phyloP scores from a whole-genome alignment of 2,888 invertebrate species.

The Prosopocoilus inquinatus region DNA sequence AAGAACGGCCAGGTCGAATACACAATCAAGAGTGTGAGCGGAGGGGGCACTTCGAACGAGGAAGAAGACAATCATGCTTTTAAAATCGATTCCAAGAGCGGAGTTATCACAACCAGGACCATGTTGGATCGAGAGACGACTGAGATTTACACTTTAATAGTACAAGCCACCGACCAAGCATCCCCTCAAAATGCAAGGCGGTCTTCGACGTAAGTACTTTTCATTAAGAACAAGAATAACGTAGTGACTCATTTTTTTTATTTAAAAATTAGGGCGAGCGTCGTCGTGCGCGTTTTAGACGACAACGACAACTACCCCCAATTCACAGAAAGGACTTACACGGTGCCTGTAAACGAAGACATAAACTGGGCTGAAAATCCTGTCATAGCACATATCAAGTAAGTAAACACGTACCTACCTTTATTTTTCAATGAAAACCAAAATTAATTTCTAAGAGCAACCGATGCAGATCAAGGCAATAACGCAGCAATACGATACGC shows the following conservation, averaged over 20 bases:
- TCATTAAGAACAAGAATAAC: neutral
- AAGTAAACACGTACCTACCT: constrained; percentile 34
- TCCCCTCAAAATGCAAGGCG: constrained; percentile 73
- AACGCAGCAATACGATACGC: constrained; percentile 93
- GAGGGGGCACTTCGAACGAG: constrained; percentile 58
- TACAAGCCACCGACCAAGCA: constrained; percentile 84
- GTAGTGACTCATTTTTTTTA: neutral
- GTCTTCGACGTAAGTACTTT: constrained; percentile 63
- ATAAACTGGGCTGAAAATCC: constrained; percentile 82
- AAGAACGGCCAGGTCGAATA: constrained; percentile 83
- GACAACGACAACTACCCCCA: constrained; percentile 95
- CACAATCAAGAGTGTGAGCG: constrained; percentile 69
- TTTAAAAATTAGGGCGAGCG: constrained; percentile 61
- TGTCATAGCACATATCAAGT: constrained; percentile 73
- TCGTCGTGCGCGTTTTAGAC: constrained; percentile 79
- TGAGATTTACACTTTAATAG: constrained; percentile 78
- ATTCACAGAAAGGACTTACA: constrained; percentile 86
- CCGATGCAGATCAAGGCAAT: constrained; percentile 87
- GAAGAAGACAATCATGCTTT: constrained; percentile 77
- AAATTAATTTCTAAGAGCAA: constrained; percentile 60
- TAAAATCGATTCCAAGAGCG: constrained; percentile 80
- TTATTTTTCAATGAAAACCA: neutral
- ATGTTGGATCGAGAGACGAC: constrained; percentile 85
- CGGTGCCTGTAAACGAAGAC: constrained; percentile 85
- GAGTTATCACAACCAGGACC: constrained; percentile 80